Conservation (phyloP, 1,140 invertebrate species). For the Gonioctena quinquepunctata region DNA sequence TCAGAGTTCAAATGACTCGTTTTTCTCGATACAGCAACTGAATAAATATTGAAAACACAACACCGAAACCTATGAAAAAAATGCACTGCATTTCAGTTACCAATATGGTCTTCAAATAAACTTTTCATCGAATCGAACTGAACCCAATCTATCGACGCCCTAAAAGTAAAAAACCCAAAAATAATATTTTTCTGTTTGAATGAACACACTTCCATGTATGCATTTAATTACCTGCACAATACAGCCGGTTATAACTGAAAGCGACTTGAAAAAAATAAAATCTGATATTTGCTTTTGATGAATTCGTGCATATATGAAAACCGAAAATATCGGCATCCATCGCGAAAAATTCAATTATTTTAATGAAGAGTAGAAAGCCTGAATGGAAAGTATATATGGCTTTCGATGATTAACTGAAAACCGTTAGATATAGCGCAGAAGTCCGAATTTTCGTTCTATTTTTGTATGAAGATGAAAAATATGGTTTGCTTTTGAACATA, state of each 20-base stretch:
- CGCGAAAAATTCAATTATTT: neutral
- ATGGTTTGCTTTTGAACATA: neutral
- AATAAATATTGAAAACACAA: too few species aligned
- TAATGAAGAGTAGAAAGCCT: neutral
- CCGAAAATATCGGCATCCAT: neutral
- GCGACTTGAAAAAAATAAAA: neutral
- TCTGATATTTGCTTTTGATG: neutral
- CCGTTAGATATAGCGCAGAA: neutral
- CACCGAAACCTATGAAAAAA: too few species aligned
- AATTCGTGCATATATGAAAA: too few species aligned
- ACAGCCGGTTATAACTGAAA: neutral
- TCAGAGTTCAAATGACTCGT: too few species aligned
- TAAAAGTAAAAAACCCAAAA: neutral
- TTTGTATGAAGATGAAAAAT: neutral
- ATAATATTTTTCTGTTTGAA: neutral
- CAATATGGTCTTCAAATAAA: too few species aligned
- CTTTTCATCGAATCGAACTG: neutral
- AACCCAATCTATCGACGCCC: neutral
- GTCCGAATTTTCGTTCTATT: neutral
- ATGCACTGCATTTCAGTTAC: too few species aligned
- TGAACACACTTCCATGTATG: neutral
- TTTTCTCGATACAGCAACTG: too few species aligned
- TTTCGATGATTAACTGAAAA: neutral
- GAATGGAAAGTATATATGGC: neutral
- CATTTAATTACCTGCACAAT: neutral